Conservation (phyloP, 2,888 invertebrate genomes). For the Trissoscelio sp. region DNA sequence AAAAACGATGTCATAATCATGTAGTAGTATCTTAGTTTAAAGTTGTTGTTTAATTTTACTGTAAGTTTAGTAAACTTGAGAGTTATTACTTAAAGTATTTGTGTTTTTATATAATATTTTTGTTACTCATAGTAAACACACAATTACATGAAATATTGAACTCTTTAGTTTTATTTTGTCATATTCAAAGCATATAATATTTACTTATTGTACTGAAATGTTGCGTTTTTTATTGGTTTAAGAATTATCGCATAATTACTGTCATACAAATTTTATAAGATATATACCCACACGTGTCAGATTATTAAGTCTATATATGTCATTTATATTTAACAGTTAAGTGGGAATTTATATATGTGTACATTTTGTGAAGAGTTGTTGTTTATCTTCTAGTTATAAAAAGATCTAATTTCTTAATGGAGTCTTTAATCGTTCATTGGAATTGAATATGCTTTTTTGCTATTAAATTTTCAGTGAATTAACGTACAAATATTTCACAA, state of each 20-base stretch:
- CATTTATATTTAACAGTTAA: conserved; percentile 3
- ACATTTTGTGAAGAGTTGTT: conserved; percentile 14
- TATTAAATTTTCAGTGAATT: conserved; percentile 5
- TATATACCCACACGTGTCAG: not conserved
- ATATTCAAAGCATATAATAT: no score
- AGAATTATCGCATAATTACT: not conserved
- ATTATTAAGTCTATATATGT: not conserved
- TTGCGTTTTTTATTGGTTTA: not conserved
- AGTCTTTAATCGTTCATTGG: not conserved
- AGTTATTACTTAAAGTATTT: no score
- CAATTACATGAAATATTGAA: no score
- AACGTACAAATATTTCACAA: conserved; percentile 14
- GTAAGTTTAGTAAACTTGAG: not conserved
- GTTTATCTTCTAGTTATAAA: not conserved
- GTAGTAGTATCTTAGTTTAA: no score
- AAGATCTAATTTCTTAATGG: not conserved
- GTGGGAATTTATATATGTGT: conserved; percentile 9
- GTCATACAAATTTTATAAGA: not conserved
- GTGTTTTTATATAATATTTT: not conserved
- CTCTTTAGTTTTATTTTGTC: no score
- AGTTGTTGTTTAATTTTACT: not conserved
- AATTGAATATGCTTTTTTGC: not conserved
- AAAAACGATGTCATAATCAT: not conserved
- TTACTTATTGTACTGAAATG: not conserved
- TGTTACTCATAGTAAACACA: no score